These are phyloP conservation scores for Alexandromys fortis DNA, from an alignment of 2,113 vertebrate genomes.

Conservation along the genomic window DNA sequence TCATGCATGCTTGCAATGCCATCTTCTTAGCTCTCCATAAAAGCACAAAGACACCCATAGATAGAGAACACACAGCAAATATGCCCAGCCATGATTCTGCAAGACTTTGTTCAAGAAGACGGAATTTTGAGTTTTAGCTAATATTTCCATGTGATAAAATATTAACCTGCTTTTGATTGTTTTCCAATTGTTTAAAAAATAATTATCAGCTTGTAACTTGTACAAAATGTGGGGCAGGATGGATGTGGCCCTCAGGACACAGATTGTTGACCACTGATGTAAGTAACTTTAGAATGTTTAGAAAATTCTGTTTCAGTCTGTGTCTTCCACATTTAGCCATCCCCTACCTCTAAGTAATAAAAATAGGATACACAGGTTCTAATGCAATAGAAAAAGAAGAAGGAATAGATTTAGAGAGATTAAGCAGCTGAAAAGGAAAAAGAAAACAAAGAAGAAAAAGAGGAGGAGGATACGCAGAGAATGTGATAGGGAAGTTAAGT, in stretches of 20 bases:
- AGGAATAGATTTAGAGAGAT: slow-evolving; percentile 19
- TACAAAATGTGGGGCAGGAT: not conserved
- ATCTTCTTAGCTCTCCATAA: not conserved
- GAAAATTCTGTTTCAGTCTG: not conserved
- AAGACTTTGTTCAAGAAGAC: not conserved
- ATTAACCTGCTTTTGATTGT: not conserved
- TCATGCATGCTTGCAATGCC: not conserved
- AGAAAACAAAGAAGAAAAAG: not conserved
- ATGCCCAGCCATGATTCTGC: not conserved
- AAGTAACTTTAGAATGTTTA: not conserved
- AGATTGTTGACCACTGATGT: not conserved
- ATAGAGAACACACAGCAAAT: not conserved
- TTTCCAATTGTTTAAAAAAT: not conserved
- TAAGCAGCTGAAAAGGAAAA: not conserved
- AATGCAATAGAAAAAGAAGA: not conserved
- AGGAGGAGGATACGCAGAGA: not conserved
- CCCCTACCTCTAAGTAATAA: not conserved
- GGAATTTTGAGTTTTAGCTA: not conserved
- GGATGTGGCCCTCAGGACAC: not conserved
- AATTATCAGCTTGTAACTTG: not conserved
- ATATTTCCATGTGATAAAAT: not conserved
- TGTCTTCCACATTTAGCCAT: not conserved
- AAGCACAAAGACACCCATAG: not conserved
- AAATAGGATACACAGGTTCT: not conserved
- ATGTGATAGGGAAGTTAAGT: not conserved